Conservation (phyloP, 2,888 invertebrate genomes). For the Chouioia cunea region DNA sequence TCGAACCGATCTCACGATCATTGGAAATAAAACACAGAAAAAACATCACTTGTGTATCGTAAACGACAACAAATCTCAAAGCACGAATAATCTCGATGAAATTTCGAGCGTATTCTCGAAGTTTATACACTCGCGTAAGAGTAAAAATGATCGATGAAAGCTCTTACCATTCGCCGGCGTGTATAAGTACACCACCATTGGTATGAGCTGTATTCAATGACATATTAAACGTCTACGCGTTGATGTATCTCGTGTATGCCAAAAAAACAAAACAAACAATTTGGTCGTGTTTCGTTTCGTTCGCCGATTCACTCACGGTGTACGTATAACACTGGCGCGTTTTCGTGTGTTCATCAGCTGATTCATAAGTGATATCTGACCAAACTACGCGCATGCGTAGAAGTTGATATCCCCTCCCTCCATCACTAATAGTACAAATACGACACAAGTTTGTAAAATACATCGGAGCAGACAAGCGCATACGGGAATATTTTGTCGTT, state of each 20-base stretch:
- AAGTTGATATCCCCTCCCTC: no score
- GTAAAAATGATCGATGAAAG: not conserved
- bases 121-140: not conserved
- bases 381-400: constrained; percentile 52
- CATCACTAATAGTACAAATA: no score
- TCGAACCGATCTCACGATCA: no score
- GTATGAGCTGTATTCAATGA: constrained; percentile 96
- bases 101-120: no score
- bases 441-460: no score
- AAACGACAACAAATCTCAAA: no score
- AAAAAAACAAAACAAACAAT: no score
- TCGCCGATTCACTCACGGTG: not conserved
- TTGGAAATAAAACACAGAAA: no score
- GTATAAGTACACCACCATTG: constrained; percentile 94
- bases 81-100: no score
- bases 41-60: no score
- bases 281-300: not conserved
- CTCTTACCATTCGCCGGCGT: constrained; percentile 94
- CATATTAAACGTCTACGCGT: constrained; percentile 74
- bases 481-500: no score
- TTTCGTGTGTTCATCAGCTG: constrained; percentile 56
- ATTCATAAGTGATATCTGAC: constrained; percentile 58
- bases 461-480: no score
- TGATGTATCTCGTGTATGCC: not conserved
- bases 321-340: not conserved